Evolutionary conservation across 2,888 invertebrate species (phyloP).

Genomic region (Sinelater perroti): DNA sequence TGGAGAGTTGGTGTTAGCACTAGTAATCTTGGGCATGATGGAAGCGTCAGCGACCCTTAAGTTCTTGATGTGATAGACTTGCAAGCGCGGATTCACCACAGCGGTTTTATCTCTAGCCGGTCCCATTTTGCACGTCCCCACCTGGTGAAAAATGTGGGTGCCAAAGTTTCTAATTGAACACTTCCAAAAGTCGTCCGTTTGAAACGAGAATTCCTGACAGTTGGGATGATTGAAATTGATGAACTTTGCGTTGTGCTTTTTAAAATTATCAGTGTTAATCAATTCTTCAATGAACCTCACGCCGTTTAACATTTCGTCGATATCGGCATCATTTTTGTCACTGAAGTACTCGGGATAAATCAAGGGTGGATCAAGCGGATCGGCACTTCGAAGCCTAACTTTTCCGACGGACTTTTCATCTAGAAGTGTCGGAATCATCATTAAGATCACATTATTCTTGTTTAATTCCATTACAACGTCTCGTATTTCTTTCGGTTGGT

Average conservation of each 20-base stretch:
- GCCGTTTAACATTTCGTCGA: conserved; percentile 63
- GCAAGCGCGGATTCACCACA: conserved; percentile 76
- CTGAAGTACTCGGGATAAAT: conserved; percentile 92
- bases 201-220: conserved; percentile 58
- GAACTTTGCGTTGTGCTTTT: conserved; percentile 54
- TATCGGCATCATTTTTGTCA: conserved; percentile 64
- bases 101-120: conserved; percentile 66
- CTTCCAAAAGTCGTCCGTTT: conserved; percentile 62
- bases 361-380: conserved; percentile 88
- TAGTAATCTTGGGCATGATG: conserved; percentile 81
- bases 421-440: conserved; percentile 83
- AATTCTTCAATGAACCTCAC: conserved; percentile 60
- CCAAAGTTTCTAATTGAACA: too few relatives aligned
- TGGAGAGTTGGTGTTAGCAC: conserved; percentile 85
- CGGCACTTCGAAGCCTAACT: conserved; percentile 80
- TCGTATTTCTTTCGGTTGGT: conserved; percentile 79
- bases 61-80: conserved; percentile 60
- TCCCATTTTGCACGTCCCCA: conserved; percentile 85
- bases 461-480: conserved; percentile 78
- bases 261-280: conserved; percentile 59
- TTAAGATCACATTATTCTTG: conserved; percentile 81
- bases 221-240: conserved; percentile 59
- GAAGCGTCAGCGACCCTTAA: conserved; percentile 84
- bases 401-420: conserved; percentile 85
- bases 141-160: conserved; percentile 83